Percentiles rank a stretch among this genome's conserved stretches.
Evolutionary conservation across 2,888 invertebrate genomes (phyloP).

Genomic region (Mechanitis mazaeus): DNA sequence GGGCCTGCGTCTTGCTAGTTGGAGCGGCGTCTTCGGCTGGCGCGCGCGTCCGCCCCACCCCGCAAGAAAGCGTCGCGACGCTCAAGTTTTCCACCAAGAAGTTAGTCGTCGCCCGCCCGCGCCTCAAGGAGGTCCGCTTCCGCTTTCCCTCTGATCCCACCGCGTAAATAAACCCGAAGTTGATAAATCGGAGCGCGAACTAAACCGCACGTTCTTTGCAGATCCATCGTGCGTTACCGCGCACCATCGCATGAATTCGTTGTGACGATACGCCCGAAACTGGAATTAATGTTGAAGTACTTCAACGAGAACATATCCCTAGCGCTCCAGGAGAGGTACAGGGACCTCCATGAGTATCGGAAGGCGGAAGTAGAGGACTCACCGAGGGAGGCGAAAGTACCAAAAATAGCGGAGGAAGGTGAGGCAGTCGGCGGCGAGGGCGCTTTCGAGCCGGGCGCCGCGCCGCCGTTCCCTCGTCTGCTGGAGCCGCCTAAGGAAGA

Average conservation of each 20-base stretch:
- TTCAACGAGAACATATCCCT: slow-evolving; percentile 76
- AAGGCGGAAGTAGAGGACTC: slow-evolving; percentile 72
- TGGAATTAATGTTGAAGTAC: slow-evolving; percentile 77
- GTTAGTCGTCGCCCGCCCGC: slow-evolving; percentile 77
- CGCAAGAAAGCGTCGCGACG: slow-evolving; percentile 74
- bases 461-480: slow-evolving; percentile 69
- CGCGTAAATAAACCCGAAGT: slow-evolving; percentile 35
- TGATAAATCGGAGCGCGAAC: slow-evolving; percentile 26
- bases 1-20: slow-evolving; percentile 76
- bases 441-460: slow-evolving; percentile 67
- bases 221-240: slow-evolving; percentile 45
- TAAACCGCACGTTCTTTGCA: slow-evolving; percentile 34
- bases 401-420: slow-evolving; percentile 71
- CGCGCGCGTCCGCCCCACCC: slow-evolving; percentile 75
- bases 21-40: slow-evolving; percentile 73
- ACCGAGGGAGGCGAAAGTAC: slow-evolving; percentile 72
- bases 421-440: slow-evolving; percentile 72
- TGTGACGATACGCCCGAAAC: slow-evolving; percentile 66
- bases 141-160: slow-evolving; percentile 52
- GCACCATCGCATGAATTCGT: slow-evolving; percentile 62
- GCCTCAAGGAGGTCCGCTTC: slow-evolving; percentile 75
- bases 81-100: slow-evolving; percentile 77
- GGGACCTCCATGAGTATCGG: slow-evolving; percentile 76
- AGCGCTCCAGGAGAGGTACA: slow-evolving; percentile 76
- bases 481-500: slow-evolving; percentile 78